These are phyloP conservation scores for Scaptomyza caliginosa DNA, from an alignment of 2,888 invertebrate genomes.

Conservation along the genomic window DNA sequence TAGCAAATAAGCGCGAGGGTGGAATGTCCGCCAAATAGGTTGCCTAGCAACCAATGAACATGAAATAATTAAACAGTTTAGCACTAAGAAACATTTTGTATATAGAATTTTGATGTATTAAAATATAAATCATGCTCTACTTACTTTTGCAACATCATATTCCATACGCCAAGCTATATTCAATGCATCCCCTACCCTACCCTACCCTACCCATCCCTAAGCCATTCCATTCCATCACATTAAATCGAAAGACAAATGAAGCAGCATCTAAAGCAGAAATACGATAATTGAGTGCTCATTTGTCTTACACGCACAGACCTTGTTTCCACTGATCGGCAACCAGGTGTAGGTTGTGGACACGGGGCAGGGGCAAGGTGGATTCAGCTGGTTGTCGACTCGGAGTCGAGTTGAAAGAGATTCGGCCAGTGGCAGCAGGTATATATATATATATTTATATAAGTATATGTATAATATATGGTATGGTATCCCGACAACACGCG, in stretches of 20 bases:
- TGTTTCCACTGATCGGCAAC: conserved; percentile 27
- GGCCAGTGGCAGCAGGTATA: conserved; percentile 48
- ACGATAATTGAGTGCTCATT: conserved; percentile 78
- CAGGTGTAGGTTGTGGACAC: conserved; percentile 1
- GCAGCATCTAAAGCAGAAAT: conserved; percentile 73
- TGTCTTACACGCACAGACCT: conserved; percentile 66
- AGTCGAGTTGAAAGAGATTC: conserved; percentile 35
- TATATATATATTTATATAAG: not conserved
- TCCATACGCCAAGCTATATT: not conserved
- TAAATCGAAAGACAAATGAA: conserved; percentile 69
- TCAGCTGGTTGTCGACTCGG: not conserved
- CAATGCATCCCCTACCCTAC: no score
- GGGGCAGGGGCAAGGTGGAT: not conserved
- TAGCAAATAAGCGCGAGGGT: not conserved
- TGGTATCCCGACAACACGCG: conserved; percentile 60
- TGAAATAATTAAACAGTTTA: no score
- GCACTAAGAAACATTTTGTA: no score
- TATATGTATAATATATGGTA: conserved; percentile 60
- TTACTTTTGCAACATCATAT: not conserved
- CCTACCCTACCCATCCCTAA: not conserved
- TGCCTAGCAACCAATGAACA: no score
- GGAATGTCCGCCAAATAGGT: no score
- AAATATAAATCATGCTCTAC: no score
- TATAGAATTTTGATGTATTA: no score
- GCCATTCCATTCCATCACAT: conserved; percentile 45